Conservation (phyloP, 2,113 vertebrate species). For the Calyptomena viridis region DNA sequence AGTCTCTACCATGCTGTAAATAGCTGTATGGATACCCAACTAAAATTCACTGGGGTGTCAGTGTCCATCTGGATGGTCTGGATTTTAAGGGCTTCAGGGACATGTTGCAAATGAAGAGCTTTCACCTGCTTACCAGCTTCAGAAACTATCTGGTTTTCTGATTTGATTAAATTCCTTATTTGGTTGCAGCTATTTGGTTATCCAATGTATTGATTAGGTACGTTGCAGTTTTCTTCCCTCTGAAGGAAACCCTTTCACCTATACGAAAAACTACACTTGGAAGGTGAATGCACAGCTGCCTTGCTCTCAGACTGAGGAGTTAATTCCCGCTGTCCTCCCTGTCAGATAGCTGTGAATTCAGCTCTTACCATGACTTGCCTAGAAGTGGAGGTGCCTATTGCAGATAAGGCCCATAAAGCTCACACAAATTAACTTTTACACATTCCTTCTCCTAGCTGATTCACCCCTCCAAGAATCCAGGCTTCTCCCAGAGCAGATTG, state of each 20-base stretch:
- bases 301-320: neutral
- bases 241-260: neutral
- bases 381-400: neutral
- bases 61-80: neutral
- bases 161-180: no score
- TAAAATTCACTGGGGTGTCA: neutral
- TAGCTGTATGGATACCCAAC: neutral
- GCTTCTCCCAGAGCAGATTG: neutral
- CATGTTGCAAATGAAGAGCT: neutral
- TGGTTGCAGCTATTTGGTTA: neutral
- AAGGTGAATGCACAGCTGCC: neutral
- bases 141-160: neutral
- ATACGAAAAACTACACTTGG: neutral
- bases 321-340: neutral
- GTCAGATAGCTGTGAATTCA: neutral
- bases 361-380: neutral
- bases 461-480: neutral
- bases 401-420: constrained; percentile 4
- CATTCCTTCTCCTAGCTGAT: neutral
- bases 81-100: neutral
- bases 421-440: neutral
- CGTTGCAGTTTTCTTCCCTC: neutral
- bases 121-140: neutral
- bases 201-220: neutral
- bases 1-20: neutral